Percentiles rank a stretch among this genome's conserved stretches.
Evolutionary conservation across 2,113 vertebrate genomes (phyloP).

Genomic region (Nannospalax galili): DNA sequence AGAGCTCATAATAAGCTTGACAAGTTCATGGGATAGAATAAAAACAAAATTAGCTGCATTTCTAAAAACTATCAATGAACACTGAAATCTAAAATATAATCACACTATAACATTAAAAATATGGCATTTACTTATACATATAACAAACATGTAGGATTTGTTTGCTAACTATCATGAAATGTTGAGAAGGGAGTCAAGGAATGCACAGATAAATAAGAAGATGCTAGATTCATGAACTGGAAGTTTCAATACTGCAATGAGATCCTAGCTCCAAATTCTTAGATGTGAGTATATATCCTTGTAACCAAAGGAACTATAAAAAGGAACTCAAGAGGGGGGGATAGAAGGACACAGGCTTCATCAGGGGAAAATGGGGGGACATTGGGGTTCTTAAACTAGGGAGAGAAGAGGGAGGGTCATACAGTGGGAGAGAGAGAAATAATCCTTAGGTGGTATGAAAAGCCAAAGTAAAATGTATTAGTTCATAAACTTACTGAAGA

Average conservation of each 20-base stretch:
- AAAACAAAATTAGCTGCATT: background rate
- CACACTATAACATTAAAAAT: background rate
- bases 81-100: conserved; percentile 25
- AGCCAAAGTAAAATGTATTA: too few species aligned
- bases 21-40: background rate
- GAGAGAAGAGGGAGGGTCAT: too few species aligned
- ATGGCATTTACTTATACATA: background rate
- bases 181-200: background rate
- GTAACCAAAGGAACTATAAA: too few species aligned
- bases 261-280: too few species aligned
- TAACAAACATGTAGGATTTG: background rate
- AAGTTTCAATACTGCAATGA: background rate
- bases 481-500: too few species aligned
- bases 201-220: background rate
- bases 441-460: too few species aligned
- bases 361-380: too few species aligned
- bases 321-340: too few species aligned
- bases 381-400: too few species aligned
- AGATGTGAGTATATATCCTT: too few species aligned
- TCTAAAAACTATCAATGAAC: background rate
- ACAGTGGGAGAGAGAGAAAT: too few species aligned
- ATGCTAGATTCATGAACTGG: background rate
- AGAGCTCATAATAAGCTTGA: background rate
- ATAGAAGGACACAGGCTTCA: too few species aligned
- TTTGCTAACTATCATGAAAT: background rate